Evolutionary conservation across 2,113 vertebrate genomes (phyloP).

Genomic region (Perca schrenkii): DNA sequence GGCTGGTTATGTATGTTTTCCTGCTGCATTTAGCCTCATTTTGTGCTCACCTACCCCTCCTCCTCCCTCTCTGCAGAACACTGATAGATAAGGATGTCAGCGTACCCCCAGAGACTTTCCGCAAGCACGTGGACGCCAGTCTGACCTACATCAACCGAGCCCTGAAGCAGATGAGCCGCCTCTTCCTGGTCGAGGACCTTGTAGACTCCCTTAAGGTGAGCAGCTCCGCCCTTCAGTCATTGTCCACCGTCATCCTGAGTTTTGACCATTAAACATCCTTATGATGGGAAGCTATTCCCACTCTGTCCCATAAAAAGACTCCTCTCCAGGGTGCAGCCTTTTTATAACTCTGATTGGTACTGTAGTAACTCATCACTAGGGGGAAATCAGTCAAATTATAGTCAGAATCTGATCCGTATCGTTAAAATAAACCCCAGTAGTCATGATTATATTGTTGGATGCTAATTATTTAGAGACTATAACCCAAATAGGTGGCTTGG

Average conservation of each 20-base stretch:
- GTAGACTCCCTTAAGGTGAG: conserved; percentile 93
- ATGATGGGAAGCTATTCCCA: background rate
- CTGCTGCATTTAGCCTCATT: conserved; percentile 50
- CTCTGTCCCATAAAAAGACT: conserved; percentile 4
- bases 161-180: conserved; percentile 89
- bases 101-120: conserved; percentile 90
- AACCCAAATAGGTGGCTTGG: background rate
- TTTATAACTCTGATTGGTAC: conserved; percentile 12
- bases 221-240: background rate
- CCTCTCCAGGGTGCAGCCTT: background rate
- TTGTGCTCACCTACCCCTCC: conserved; percentile 22
- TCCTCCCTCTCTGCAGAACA: conserved; percentile 67
- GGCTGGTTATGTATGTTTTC: background rate
- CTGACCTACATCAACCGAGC: conserved; percentile 89
- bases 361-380: background rate
- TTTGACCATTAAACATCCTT: background rate
- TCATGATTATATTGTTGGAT: background rate
- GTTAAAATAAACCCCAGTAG: background rate
- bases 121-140: conserved; percentile 87
- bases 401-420: background rate
- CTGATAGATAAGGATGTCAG: conserved; percentile 91
- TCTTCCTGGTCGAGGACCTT: conserved; percentile 93
- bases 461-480: background rate
- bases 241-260: accelerated
- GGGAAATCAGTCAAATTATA: background rate